A percentile compares a stretch with the other conserved stretches of the same genome.
phyloP scores from a whole-genome alignment of 2,113 vertebrate genomes.

The Vicugna pacos region DNA sequence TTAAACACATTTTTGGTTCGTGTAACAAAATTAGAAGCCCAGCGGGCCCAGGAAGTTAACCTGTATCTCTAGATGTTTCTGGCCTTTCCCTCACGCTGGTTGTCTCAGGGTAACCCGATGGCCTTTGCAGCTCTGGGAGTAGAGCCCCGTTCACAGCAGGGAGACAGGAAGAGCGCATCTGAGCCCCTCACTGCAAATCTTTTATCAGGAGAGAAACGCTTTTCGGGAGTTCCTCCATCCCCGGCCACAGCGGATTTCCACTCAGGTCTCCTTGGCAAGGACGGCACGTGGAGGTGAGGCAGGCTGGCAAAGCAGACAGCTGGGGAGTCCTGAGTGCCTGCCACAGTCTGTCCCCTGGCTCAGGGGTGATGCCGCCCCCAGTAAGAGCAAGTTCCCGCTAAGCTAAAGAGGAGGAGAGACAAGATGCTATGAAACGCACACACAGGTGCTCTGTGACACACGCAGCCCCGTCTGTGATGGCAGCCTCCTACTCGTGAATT shows the following conservation, averaged over 20 bases:
- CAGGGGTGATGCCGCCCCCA: not conserved
- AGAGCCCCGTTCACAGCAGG: not conserved
- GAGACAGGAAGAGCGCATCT: not conserved
- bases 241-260: not conserved
- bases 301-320: not conserved
- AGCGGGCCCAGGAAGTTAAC: not conserved
- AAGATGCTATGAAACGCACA: too few relatives aligned
- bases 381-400: not conserved
- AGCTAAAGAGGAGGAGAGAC: not conserved
- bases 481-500: not conserved
- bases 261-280: not conserved
- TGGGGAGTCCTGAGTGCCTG: not conserved
- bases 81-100: not conserved
- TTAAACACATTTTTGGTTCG: not conserved
- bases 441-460: too few relatives aligned
- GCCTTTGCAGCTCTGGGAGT: not conserved
- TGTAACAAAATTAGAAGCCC: not conserved
- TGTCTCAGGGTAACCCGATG: not conserved
- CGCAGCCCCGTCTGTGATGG: not conserved
- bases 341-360: not conserved
- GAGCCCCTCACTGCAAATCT: not conserved
- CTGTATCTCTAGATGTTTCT: not conserved
- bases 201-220: not conserved
- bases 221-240: not conserved
- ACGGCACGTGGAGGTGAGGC: not conserved